Percentiles rank a stretch among this genome's conserved stretches.
Evolutionary conservation across 2,113 vertebrate genomes (phyloP).

Genomic region (Typhlomys cinereus): DNA sequence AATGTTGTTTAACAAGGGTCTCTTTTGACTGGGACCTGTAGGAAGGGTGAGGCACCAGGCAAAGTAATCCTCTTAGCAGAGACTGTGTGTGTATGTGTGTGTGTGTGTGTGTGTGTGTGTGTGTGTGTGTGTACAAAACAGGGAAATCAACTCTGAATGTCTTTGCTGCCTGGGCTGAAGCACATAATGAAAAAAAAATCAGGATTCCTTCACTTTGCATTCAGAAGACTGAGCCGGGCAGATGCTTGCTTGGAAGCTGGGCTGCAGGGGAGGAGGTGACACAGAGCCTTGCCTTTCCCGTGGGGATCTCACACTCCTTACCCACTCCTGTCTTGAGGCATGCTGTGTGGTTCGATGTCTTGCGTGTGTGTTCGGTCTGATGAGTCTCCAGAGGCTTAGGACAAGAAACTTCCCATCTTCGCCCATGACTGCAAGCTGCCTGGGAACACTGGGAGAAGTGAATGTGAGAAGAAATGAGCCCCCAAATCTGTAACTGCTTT

Average conservation of each 20-base stretch:
- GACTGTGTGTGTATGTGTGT: too few relatives aligned
- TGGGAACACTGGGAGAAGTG: not conserved
- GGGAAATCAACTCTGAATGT: slow-evolving; percentile 84
- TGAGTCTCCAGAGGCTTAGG: not conserved
- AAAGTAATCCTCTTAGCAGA: slow-evolving; percentile 87
- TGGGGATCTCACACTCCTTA: not conserved
- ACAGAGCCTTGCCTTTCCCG: not conserved
- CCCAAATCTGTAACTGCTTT: not conserved
- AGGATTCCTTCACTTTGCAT: slow-evolving; percentile 75
- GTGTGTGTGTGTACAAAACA: slow-evolving; percentile 87
- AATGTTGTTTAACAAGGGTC: slow-evolving; percentile 85
- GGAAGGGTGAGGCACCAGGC: slow-evolving; percentile 71
- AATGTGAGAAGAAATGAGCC: not conserved
- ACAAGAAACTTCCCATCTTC: slow-evolving; percentile 16
- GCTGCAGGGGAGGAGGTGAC: not conserved
- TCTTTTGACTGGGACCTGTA: slow-evolving; percentile 83
- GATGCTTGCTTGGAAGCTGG: slow-evolving; percentile 75
- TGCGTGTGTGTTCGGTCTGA: not conserved
- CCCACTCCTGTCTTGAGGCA: not conserved
- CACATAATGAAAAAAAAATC: slow-evolving; percentile 82
- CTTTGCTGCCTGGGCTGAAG: slow-evolving; percentile 82
- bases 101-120: too few relatives aligned
- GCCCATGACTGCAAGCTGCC: not conserved
- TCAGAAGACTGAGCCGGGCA: slow-evolving; percentile 56
- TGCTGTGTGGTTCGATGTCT: not conserved